Base-by-base conservation (phyloP, 2,888 invertebrate species). In the Callyntrura sp. region DNA sequence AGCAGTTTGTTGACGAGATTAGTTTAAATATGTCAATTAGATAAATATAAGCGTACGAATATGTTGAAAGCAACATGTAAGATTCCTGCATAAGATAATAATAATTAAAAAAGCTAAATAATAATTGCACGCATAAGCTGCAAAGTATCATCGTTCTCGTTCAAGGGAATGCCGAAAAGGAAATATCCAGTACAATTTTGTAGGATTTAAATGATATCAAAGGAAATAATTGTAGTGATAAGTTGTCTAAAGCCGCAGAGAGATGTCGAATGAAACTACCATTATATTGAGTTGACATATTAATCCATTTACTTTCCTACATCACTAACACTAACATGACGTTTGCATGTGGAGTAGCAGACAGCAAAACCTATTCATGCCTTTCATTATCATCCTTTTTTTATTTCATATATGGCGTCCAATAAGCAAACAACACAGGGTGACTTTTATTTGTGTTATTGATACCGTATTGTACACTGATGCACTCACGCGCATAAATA, bases 401-500 rank as follows among this genome's bases (percentile, higher is more conserved):
- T 35, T 68, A 28, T 35, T 62, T 11, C 62, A 60, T 60, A 20
- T 35, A 17, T 11, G 35, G 25, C 88, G 57, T 88, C 73, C 62
- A 79, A 68, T 70, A 81, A 81, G 70, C 68, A 81, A 81, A 81
- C 17, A 45, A n/a, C n/a, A n/a, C n/a, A 83, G 76, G 84, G 51
- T 82, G 62, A 62, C 79, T 82, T 70, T 81, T 65, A 2, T 88
- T 88, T 88, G 82, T 88, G 89, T 83, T 85, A 89, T 85, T 70
- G 89, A 89, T 89, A 89, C 89, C 68, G 35, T 79, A 81, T 78
- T 89, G 89, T 89, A 25, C 73, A 57, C 57, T 60, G 6, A 81
- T 48, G 51, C 68, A 88, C 84, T 88, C 79, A 89, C 25, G 89
- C 89, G 89, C 89, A 89, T 85, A 65, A 48, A 89, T 70, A 43